Conservation (phyloP, 2,888 invertebrate genomes). For the Lissonota sp. region DNA sequence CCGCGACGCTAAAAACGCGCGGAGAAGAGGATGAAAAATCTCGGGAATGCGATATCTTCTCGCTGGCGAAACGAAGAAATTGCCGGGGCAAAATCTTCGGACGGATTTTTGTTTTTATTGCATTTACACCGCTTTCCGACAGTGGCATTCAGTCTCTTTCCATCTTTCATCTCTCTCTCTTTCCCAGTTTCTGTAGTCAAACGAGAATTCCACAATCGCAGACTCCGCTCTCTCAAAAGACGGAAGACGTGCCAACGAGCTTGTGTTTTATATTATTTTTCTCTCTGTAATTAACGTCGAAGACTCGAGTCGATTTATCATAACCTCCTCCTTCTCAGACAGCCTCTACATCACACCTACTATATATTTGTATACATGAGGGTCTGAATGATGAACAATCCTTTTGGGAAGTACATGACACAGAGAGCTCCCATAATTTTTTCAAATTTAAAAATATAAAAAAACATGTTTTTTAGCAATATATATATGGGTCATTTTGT, state of each 20-base stretch:
- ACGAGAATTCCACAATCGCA: slow-evolving; percentile 38
- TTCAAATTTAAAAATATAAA: too few relatives aligned
- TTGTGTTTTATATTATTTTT: slow-evolving; percentile 22
- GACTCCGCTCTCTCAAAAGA: background rate
- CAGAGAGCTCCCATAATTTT: too few relatives aligned
- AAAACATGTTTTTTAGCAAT: background rate
- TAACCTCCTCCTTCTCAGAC: background rate
- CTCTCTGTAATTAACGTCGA: background rate
- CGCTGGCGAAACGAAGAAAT: slow-evolving; percentile 36
- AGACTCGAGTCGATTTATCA: background rate
- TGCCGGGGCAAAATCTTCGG: slow-evolving; percentile 45
- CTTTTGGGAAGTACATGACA: too few relatives aligned
- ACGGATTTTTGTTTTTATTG: slow-evolving; percentile 64
- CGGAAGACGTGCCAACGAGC: slow-evolving; percentile 14
- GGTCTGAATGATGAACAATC: too few relatives aligned
- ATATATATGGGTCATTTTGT: too few relatives aligned
- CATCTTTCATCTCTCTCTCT: background rate
- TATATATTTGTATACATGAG: background rate
- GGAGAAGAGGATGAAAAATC: slow-evolving; percentile 20
- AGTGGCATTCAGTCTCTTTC: slow-evolving; percentile 61
- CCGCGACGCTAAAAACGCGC: background rate
- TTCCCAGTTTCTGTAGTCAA: slow-evolving; percentile 44
- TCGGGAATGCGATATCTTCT: slow-evolving; percentile 51
- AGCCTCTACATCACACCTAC: background rate
- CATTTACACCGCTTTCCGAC: slow-evolving; percentile 64